Evolutionary conservation across 2,888 invertebrate species (phyloP).

Genomic region (Tanypteryx hageni): DNA sequence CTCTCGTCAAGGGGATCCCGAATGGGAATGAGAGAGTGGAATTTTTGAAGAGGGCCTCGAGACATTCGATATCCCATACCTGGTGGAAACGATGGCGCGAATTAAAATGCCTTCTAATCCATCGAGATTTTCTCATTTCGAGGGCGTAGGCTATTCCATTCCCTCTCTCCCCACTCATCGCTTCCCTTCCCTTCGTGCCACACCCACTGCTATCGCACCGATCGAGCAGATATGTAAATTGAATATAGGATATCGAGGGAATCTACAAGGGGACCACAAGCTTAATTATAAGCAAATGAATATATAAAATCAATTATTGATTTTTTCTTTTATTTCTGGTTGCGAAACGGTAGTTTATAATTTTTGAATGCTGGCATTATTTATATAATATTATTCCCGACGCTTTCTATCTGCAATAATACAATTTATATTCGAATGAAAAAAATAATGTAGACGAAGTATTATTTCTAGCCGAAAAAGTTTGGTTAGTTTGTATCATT

Average conservation of each 20-base stretch:
- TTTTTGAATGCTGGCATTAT: no score
- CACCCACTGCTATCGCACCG: not conserved
- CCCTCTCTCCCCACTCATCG: not conserved
- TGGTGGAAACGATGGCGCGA: slow-evolving; percentile 53
- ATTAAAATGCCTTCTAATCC: slow-evolving; percentile 63
- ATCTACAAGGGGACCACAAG: not conserved
- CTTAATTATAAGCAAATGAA: no score
- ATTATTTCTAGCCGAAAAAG: no score
- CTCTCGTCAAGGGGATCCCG: slow-evolving; percentile 18
- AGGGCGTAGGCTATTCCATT: not conserved
- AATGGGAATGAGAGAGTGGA: slow-evolving; percentile 1
- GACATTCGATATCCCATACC: slow-evolving; percentile 58
- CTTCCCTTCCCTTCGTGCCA: not conserved
- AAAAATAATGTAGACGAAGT: no score
- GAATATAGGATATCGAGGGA: not conserved
- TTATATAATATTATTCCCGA: no score
- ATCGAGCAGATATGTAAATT: not conserved
- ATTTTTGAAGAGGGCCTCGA: slow-evolving; percentile 21
- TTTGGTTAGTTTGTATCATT: no score
- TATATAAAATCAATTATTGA: no score
- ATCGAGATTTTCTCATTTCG: slow-evolving; percentile 60
- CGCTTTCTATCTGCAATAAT: no score
- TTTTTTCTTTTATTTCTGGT: no score
- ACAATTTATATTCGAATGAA: no score
- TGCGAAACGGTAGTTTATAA: no score